These are phyloP conservation scores for Montipora foliosa DNA, from an alignment of 64 coral and sea anemone genomes.

Conservation along the genomic window DNA sequence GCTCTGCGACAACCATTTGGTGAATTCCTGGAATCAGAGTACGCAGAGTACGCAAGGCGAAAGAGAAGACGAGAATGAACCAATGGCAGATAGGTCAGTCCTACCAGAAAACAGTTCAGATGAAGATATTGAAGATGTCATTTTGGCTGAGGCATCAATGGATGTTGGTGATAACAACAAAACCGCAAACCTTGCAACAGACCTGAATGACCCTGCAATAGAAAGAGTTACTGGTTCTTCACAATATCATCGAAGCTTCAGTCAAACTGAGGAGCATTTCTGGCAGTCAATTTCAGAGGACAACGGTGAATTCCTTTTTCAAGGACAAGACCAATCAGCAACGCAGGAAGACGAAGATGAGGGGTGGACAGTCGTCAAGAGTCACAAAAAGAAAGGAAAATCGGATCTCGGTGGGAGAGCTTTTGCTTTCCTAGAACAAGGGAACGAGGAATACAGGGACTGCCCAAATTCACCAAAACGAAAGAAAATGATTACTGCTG, in stretches of 20 bases:
- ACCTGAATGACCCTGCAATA: not conserved
- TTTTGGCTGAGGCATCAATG: not conserved
- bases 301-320: not conserved
- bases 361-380: not conserved
- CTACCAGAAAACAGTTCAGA: not conserved
- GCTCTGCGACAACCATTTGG: not conserved
- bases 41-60: not conserved
- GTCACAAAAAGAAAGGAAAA: conserved; percentile 24
- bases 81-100: not conserved
- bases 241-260: not conserved
- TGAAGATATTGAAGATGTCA: too few species aligned
- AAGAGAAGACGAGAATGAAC: too few species aligned
- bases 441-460: not conserved
- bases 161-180: not conserved
- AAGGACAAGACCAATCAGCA: not conserved
- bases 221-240: not conserved
- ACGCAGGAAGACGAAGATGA: conserved; percentile 16
- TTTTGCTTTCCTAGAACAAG: too few species aligned
- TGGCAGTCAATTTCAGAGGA: not conserved
- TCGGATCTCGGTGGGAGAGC: not conserved
- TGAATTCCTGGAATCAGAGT: not conserved
- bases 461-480: not conserved
- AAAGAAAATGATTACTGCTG: not conserved
- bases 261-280: too few species aligned
- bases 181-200: not conserved